phyloP scores from a whole-genome alignment of 2,113 vertebrate species.

The Telmatochromis brichardi region DNA sequence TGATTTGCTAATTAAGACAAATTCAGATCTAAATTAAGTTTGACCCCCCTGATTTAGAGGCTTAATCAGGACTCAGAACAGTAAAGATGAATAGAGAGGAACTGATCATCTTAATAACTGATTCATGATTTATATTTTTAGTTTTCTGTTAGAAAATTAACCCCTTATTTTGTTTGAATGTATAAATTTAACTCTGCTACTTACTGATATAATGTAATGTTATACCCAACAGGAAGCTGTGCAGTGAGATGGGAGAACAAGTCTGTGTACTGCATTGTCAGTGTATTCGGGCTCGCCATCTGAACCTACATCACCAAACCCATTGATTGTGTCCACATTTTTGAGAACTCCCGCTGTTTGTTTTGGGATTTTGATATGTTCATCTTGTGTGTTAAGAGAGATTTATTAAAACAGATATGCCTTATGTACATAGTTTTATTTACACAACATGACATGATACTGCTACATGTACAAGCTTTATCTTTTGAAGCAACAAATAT shows the following conservation, averaged over 20 bases:
- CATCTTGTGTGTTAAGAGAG: background rate
- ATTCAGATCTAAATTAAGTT: background rate
- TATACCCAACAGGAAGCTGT: conserved; percentile 78
- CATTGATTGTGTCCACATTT: background rate
- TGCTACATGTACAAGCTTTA: conserved; percentile 14
- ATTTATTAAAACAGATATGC: background rate
- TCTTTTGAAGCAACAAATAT: conserved; percentile 9
- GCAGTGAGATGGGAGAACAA: conserved; percentile 93
- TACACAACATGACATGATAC: conserved; percentile 21
- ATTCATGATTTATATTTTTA: background rate
- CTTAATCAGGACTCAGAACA: background rate
- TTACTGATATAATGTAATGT: background rate
- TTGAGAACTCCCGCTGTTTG: background rate
- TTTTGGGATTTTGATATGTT: background rate
- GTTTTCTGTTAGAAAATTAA: background rate
- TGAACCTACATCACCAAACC: conserved; percentile 40
- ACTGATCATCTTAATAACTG: background rate
- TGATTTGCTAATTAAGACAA: background rate
- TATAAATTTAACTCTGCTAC: background rate
- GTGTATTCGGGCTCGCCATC: conserved; percentile 83
- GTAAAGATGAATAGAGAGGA: background rate
- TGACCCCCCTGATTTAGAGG: background rate
- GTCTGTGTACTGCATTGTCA: conserved; percentile 91
- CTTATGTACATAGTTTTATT: conserved; percentile 44
- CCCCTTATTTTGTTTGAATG: background rate